Evolutionary conservation across 92 coral and sea anemone genomes (phyloP), one percentile per base, ranked within the genome.

Genomic region (Plumapathes pennacea): DNA sequence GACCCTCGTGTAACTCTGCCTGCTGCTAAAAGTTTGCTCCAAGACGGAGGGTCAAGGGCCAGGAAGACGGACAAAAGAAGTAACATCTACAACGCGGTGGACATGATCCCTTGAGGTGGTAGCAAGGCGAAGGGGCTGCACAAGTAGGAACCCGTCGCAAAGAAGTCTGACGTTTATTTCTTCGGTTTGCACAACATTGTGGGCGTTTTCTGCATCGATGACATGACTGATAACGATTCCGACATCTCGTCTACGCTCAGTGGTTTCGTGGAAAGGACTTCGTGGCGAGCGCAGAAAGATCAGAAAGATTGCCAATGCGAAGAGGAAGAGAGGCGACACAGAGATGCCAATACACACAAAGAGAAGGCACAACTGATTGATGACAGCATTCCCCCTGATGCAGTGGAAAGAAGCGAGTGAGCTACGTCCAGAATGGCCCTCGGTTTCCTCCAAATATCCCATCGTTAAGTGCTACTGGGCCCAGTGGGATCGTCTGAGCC

Each of bases 211-310:
- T 89, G 96, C 46, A 89, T 94, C 33, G 99, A 94, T 52, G 99
- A 94, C 40, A 82, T 94, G 59, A 80, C 91, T 0, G 96, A 91
- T 42, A 94, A 89, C 57, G 99, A 84, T 31, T 89, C 90, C 5
- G 99, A 94, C 32, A 76, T 77, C 47, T 86, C 99, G 11, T 94
- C 99, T 10, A 85, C 96, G 26, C 90, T 72, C 10, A 94, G 99
- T 71, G 99, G 96, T 25, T 94, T 94, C 69, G 99, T 94, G 20
- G 94, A 94, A 73, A 96, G 88, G 18, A 94, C 90, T 22, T 94
- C 96, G 38, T 85, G 89, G 38, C 74, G 99, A 69, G 65, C 96
- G 32, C 89, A 89, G 41, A 94, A 94, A 56, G 99, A 94, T 60
- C 75, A 61, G 57, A 85, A 90, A 50, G 99, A 94, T 58, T 83